Percentiles rank a stretch among this genome's conserved stretches.
Evolutionary conservation across 2,888 invertebrate species (phyloP).

Genomic region (Meandrusa payeni): DNA sequence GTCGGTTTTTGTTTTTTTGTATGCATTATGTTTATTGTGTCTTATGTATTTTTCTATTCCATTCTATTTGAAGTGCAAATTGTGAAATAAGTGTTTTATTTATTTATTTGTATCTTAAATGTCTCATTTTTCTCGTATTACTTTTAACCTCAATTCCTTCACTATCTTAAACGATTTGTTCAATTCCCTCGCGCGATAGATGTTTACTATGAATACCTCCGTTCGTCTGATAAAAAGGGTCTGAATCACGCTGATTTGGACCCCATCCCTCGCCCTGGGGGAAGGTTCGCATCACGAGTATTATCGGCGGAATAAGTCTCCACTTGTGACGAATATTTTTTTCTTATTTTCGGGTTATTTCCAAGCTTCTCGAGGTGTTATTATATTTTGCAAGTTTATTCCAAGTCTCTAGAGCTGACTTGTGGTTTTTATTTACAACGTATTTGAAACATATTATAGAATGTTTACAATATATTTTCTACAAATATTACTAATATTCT

Average conservation of each 20-base stretch:
- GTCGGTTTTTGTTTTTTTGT: no score
- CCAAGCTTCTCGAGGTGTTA: background rate
- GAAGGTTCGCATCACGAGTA: conserved; percentile 11
- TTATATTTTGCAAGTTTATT: background rate
- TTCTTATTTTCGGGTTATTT: conserved; percentile 1
- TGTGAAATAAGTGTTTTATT: no score
- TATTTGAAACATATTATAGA: no score
- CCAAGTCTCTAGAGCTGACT: no score
- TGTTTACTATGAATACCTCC: conserved; percentile 1
- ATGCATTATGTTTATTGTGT: background rate
- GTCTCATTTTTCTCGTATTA: no score
- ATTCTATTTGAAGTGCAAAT: no score
- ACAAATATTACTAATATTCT: no score
- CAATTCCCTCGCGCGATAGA: background rate
- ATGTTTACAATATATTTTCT: no score
- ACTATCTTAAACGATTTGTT: conserved; percentile 1
- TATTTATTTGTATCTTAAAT: no score
- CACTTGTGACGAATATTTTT: conserved; percentile 2
- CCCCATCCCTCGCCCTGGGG: conserved; percentile 7
- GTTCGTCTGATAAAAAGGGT: conserved; percentile 14
- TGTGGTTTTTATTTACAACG: no score
- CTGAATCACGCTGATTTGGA: conserved; percentile 13
- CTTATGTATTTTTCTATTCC: no score
- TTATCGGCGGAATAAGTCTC: conserved; percentile 13
- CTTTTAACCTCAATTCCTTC: no score